Evolutionary conservation across 1,140 invertebrate species (phyloP), one percentile per base, ranked within the genome.

Genomic region (Pristionchus pacificus): DNA sequence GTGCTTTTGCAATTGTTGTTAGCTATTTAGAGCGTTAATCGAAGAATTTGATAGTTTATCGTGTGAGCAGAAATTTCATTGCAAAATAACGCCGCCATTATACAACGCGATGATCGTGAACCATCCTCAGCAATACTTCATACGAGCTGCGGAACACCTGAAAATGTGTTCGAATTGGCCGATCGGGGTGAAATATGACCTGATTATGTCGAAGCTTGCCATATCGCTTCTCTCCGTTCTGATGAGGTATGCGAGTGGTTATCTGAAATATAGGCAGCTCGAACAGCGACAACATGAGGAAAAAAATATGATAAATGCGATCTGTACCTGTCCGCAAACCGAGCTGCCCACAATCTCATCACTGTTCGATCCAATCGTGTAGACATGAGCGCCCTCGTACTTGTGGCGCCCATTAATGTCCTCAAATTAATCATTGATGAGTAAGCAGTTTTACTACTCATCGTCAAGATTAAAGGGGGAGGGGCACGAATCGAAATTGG

Each of bases 331-430:
- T 31, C 70, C 75, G 57, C 80, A 82, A 55, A 82, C 80, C 60
- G 57, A 19, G 64, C 63, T 76, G 59, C 79, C 79, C 38, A 83
- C 77, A n/a, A 82, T 63, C 67, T 80, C 74, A 70, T 82, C 80
- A 1, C 68, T 71, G 31, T 71, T 72, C 15, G 77, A 76, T 59
- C 71, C 80, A 55, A 82, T 84, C 28, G 82, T 76, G 55, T 79
- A 82, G 24, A 80, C 74, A 68, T 82, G 57, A 58, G 77, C 61
- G 55, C 80, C 80, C 62, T 82, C 80, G 61, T 82, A 82, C 19
- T 74, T 69, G 31, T 71, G 63, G 27, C 72, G 65, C 55, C 68
- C 32, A 61, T 82, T 82, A 33, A 82, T 82, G 62, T 82, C 81
- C 73, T 81, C 32, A 59, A 75, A 59, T 32, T 28, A 30, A 65